phyloP scores from a whole-genome alignment of 1,140 invertebrate genomes.

The Zaprionus vittiger region DNA sequence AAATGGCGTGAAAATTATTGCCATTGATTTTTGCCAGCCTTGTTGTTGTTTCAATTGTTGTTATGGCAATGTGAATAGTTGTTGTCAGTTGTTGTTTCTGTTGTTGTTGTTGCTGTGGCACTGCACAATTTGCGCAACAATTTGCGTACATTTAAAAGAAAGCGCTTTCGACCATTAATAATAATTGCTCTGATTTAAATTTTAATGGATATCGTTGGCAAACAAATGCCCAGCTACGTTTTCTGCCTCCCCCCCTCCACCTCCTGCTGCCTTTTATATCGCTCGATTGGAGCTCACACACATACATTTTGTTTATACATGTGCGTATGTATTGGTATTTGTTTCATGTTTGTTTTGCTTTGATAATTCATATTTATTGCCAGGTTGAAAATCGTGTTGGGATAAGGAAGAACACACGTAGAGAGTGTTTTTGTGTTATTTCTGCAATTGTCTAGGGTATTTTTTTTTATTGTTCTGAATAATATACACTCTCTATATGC shows the following conservation, averaged over 20 bases:
- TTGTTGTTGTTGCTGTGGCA: slow-evolving; percentile 21
- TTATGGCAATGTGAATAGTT: slow-evolving; percentile 11
- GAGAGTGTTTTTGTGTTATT: neutral
- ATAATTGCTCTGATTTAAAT: slow-evolving; percentile 82
- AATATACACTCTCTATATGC: neutral
- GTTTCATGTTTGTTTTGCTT: slow-evolving; percentile 30
- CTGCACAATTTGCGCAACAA: slow-evolving; percentile 57
- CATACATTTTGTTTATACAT: neutral
- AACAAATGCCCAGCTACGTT: slow-evolving; percentile 50
- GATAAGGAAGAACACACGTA: neutral
- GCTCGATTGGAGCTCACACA: slow-evolving; percentile 12
- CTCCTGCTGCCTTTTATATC: neutral
- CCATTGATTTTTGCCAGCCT: slow-evolving; percentile 55
- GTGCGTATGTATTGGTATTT: slow-evolving; percentile 34
- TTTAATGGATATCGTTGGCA: slow-evolving; percentile 79
- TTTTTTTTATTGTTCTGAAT: neutral
- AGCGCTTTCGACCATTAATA: slow-evolving; percentile 72
- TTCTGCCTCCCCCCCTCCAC: neutral
- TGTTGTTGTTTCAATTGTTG: slow-evolving; percentile 24
- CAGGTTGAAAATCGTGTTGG: slow-evolving; percentile 26
- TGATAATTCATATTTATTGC: slow-evolving; percentile 73
- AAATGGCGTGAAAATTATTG: slow-evolving; percentile 69
- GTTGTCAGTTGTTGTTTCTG: slow-evolving; percentile 32
- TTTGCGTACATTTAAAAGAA: slow-evolving; percentile 79
- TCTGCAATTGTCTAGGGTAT: neutral